Evolutionary conservation across 1,140 invertebrate genomes (phyloP).

Genomic region (Palaemon carinicauda): DNA sequence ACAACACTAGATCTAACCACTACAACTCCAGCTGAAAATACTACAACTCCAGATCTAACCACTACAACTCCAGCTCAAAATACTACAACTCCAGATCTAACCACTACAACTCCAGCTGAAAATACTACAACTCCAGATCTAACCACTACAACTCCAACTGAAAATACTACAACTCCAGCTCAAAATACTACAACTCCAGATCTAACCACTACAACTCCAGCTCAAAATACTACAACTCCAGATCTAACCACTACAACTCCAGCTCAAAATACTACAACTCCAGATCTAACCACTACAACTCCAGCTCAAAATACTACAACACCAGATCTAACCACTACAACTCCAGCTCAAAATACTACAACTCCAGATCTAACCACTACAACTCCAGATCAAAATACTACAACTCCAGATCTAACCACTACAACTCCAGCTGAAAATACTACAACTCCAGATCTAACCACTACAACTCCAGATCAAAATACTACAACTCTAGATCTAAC

Average conservation of each 20-base stretch:
- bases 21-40: neutral
- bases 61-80: neutral
- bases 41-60: neutral
- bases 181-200: no score
- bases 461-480: neutral
- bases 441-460: neutral
- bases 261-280: no score
- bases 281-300: no score
- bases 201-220: no score
- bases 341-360: no score
- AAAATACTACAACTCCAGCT: no score
- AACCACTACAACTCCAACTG: neutral
- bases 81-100: neutral
- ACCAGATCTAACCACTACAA: no score
- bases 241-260: no score
- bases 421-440: neutral
- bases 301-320: no score
- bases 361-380: neutral
- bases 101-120: neutral
- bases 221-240: no score
- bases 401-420: neutral
- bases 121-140: neutral
- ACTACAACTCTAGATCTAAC: neutral
- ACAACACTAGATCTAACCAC: neutral
- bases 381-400: neutral